phyloP scores from a whole-genome alignment of 2,113 vertebrate species.

The Leptocoma aspasia region DNA sequence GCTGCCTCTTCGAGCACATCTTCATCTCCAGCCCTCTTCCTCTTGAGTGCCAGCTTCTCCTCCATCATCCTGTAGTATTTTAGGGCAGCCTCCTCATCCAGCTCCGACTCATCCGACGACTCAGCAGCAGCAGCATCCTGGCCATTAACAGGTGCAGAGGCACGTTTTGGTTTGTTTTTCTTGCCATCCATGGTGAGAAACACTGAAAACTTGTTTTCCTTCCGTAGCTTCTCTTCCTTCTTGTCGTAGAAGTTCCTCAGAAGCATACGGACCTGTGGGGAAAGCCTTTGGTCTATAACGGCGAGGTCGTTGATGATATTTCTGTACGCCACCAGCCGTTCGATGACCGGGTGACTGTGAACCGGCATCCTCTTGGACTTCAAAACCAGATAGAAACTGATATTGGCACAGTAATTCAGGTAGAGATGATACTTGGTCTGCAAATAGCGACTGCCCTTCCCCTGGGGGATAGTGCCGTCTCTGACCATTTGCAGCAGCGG shows the following conservation, averaged over 20 bases:
- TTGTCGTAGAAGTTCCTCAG: slow-evolving; percentile 55
- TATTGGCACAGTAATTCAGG: slow-evolving; percentile 93
- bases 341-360: slow-evolving; percentile 90
- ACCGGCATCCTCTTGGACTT: slow-evolving; percentile 86
- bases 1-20: neutral
- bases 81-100: slow-evolving; percentile 81
- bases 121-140: neutral
- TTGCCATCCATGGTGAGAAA: neutral
- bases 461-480: slow-evolving; percentile 78
- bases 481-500: slow-evolving; percentile 86
- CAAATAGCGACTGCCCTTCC: slow-evolving; percentile 87
- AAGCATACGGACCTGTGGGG: slow-evolving; percentile 77
- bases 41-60: slow-evolving; percentile 64
- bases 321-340: slow-evolving; percentile 88
- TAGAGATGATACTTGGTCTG: slow-evolving; percentile 91
- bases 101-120: slow-evolving; percentile 1
- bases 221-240: neutral
- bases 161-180: slow-evolving; percentile 12
- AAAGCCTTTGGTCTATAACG: slow-evolving; percentile 79
- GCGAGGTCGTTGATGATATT: slow-evolving; percentile 84
- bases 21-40: slow-evolving; percentile 48
- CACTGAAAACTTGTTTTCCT: slow-evolving; percentile 20
- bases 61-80: slow-evolving; percentile 74
- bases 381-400: slow-evolving; percentile 93
- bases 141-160: neutral